Evolutionary conservation across 2,113 vertebrate species (phyloP).

Genomic region (Phodopus roborovskii): DNA sequence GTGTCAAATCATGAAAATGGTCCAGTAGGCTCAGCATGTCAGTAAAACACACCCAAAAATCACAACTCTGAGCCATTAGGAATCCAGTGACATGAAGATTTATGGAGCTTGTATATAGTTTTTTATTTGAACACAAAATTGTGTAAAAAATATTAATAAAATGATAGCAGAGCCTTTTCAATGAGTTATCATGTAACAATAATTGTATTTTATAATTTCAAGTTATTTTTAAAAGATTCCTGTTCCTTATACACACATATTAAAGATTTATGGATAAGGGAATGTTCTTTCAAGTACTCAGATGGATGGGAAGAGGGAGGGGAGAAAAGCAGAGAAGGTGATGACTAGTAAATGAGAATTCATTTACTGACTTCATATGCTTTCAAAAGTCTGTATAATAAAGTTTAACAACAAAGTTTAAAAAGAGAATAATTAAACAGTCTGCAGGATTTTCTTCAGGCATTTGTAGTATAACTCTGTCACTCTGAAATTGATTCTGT

Average conservation of each 20-base stretch:
- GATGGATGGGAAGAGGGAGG: background rate
- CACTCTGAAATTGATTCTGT: background rate
- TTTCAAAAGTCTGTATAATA: slow-evolving; percentile 12
- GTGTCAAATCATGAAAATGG: slow-evolving; percentile 11
- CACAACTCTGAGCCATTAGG: background rate
- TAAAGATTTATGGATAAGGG: background rate
- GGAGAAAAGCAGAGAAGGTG: background rate
- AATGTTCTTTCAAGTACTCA: background rate
- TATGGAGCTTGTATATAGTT: background rate
- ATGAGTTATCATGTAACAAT: background rate
- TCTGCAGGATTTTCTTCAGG: background rate
- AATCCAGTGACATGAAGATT: background rate
- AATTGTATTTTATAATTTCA: slow-evolving; percentile 30
- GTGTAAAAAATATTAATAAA: background rate
- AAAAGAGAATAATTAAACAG: slow-evolving; percentile 41
- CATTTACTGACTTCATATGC: background rate
- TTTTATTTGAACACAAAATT: slow-evolving; percentile 4
- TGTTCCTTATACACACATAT: background rate
- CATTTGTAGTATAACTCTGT: background rate
- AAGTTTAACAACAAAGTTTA: background rate
- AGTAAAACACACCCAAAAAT: slow-evolving; percentile 46
- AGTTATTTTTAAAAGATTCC: background rate
- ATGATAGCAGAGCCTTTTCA: background rate
- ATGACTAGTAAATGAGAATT: background rate
- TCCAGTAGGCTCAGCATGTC: background rate